Percentiles rank a stretch among this genome's conserved stretches.
phyloP scores from a whole-genome alignment of 2,888 invertebrate genomes.

The Invenusta paracnida region DNA sequence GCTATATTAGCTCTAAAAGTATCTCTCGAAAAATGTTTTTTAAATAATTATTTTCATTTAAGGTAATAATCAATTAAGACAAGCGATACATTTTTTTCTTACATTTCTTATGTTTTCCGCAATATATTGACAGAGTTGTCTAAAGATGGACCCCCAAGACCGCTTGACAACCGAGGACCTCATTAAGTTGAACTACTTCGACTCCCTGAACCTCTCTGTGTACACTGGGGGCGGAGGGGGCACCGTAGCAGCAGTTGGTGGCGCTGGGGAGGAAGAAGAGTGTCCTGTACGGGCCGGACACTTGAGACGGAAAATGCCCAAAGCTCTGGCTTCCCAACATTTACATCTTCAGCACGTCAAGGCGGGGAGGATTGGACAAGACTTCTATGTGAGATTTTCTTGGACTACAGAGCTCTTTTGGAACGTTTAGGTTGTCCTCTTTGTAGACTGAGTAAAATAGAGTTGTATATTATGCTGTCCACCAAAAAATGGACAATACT shows the following conservation, averaged over 20 bases:
- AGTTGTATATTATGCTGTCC: too few species aligned
- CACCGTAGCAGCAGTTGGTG: not conserved
- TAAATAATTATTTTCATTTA: too few species aligned
- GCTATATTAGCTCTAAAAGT: too few species aligned
- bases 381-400: not conserved
- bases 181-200: conserved; percentile 82
- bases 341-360: not conserved
- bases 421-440: too few species aligned
- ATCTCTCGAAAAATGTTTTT: too few species aligned
- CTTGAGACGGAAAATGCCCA: not conserved
- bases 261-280: too few species aligned
- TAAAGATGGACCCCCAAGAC: conserved; percentile 85
- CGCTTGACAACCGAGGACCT: conserved; percentile 87
- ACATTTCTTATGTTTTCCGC: not conserved
- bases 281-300: not conserved
- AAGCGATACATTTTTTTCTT: not conserved
- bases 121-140: conserved; percentile 64
- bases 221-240: not conserved
- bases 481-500: too few species aligned
- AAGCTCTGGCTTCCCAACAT: not conserved
- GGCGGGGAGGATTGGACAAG: not conserved
- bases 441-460: too few species aligned
- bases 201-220: conserved; percentile 53
- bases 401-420: too few species aligned
- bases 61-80: too few species aligned